phyloP scores from a whole-genome alignment of 1,140 invertebrate genomes.

The Batillaria attramentaria region DNA sequence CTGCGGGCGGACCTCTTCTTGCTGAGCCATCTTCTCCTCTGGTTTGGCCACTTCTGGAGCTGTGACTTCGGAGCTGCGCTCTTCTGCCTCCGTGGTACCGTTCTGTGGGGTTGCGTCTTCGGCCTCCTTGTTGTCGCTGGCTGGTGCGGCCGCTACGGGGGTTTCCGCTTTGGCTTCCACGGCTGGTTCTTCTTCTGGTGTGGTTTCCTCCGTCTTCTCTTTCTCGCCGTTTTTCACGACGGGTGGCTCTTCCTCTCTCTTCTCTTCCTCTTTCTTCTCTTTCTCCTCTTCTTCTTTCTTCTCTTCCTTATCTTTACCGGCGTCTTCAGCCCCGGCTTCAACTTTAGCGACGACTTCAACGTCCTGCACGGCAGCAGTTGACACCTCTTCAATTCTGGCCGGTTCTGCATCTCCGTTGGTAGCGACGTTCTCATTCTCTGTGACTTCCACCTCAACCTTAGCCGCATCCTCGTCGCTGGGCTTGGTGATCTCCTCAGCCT shows the following conservation, averaged over 20 bases:
- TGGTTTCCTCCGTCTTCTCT: conserved; percentile 5
- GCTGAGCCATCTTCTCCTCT: not conserved
- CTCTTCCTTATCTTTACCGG: not conserved
- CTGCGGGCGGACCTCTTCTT: not conserved
- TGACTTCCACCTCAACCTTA: too few species aligned
- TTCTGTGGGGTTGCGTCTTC: not conserved
- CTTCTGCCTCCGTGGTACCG: not conserved
- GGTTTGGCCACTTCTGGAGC: conserved; percentile 1
- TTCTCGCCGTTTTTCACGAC: not conserved
- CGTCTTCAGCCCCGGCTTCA: not conserved
- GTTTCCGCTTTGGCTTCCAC: not conserved
- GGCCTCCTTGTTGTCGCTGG: not conserved
- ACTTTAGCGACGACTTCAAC: too few species aligned
- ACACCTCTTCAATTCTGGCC: too few species aligned
- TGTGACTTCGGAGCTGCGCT: not conserved
- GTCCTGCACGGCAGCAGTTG: too few species aligned
- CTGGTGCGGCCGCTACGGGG: not conserved
- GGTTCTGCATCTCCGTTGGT: too few species aligned
- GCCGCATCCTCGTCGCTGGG: too few species aligned
- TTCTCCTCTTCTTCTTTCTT: not conserved
- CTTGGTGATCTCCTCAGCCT: too few species aligned
- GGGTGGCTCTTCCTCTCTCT: not conserved
- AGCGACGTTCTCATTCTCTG: too few species aligned
- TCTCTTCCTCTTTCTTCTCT: not conserved
- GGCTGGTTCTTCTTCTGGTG: not conserved